phyloP scores from a whole-genome alignment of 2,113 vertebrate species.

The Petroica traversi region DNA sequence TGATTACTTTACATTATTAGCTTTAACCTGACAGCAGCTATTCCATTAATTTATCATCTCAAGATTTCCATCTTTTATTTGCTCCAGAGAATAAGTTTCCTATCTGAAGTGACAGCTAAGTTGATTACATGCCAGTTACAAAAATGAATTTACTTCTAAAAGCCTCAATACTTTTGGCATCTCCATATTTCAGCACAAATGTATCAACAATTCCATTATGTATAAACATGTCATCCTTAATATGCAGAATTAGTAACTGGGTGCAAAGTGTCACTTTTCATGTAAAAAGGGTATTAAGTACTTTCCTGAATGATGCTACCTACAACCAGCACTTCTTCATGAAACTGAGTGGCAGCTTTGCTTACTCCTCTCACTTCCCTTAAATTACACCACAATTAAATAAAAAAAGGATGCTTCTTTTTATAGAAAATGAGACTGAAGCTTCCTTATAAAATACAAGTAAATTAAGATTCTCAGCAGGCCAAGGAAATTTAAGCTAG shows the following conservation, averaged over 20 bases:
- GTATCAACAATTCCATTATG: conserved; percentile 75
- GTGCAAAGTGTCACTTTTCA: conserved; percentile 69
- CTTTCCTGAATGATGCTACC: conserved; percentile 35
- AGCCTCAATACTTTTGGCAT: conserved; percentile 69
- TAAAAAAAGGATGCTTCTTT: neutral
- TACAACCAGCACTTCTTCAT: neutral
- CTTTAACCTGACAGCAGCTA: conserved; percentile 76
- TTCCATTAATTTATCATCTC: conserved; percentile 79
- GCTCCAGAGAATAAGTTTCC: conserved; percentile 76
- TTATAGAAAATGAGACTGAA: neutral
- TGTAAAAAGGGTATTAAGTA: conserved; percentile 59
- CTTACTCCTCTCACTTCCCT: neutral
- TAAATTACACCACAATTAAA: neutral
- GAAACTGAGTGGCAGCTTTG: neutral
- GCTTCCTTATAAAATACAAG: neutral
- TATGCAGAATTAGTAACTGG: conserved; percentile 71
- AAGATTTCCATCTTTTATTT: conserved; percentile 77
- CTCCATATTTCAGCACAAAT: conserved; percentile 66
- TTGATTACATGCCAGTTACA: conserved; percentile 81
- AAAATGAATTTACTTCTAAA: conserved; percentile 78
- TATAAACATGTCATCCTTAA: conserved; percentile 80
- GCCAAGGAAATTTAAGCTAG: neutral
- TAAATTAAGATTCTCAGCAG: neutral
- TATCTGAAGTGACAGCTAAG: conserved; percentile 76
- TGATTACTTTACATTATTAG: conserved; percentile 79